phyloP scores from a whole-genome alignment of 2,113 vertebrate species.

The Eulemur rufifrons region DNA sequence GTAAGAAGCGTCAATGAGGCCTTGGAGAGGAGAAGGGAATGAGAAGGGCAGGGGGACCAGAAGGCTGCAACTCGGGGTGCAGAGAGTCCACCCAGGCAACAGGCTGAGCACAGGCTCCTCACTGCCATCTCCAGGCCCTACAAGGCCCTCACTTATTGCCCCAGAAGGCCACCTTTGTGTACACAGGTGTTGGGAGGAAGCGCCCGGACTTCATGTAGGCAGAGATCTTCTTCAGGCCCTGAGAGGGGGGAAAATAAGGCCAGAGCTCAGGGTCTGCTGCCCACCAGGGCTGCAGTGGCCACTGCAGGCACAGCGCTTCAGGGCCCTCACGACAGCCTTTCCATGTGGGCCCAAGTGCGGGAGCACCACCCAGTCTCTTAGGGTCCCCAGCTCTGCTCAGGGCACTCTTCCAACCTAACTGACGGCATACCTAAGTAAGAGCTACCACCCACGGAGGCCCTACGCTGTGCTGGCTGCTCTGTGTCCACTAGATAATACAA shows the following conservation, averaged over 20 bases:
- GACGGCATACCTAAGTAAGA: no score
- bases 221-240: conserved; percentile 90
- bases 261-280: background rate
- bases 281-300: background rate
- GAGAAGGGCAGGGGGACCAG: background rate
- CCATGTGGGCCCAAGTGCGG: background rate
- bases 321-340: background rate
- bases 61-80: no score
- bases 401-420: background rate
- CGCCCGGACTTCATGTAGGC: conserved; percentile 90
- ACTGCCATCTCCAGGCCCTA: background rate
- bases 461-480: rapidly evolving
- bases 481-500: rapidly evolving
- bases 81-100: background rate
- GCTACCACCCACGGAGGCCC: background rate
- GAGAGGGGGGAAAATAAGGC: background rate
- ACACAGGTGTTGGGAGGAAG: conserved; percentile 80
- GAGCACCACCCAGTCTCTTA: no score
- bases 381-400: background rate
- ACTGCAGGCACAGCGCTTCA: background rate
- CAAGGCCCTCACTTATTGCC: conserved; percentile 61
- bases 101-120: background rate
- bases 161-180: conserved; percentile 80
- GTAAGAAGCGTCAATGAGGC: background rate
- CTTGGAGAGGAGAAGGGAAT: background rate